Conservation (phyloP, 2,888 invertebrate species). For the Amphipoea lucens region DNA sequence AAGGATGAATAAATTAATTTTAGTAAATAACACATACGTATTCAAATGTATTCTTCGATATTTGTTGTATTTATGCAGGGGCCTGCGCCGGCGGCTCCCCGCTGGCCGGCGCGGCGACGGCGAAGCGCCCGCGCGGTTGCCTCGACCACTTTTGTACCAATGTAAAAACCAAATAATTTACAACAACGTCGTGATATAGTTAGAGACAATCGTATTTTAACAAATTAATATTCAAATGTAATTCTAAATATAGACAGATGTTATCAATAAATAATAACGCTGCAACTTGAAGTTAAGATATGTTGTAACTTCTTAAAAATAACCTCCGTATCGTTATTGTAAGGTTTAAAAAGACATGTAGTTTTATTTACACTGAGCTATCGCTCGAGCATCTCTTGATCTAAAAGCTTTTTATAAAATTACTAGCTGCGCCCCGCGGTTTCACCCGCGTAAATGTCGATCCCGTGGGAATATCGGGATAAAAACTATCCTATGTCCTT, state of each 20-base stretch:
- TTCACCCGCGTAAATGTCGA: too few species aligned
- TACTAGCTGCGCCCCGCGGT: too few species aligned
- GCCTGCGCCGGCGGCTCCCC: conserved; percentile 76
- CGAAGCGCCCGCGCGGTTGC: conserved; percentile 77
- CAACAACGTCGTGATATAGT: conserved; percentile 76
- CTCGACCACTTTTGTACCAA: conserved; percentile 81
- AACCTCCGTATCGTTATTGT: neutral
- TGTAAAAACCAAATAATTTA: conserved; percentile 86
- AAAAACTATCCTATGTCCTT: too few species aligned
- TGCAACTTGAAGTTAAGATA: neutral
- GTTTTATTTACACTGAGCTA: neutral
- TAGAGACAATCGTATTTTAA: conserved; percentile 76
- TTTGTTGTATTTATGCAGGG: conserved; percentile 84
- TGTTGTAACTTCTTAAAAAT: neutral
- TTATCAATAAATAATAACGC: neutral
- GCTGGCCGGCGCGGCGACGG: conserved; percentile 70
- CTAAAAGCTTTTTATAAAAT: neutral
- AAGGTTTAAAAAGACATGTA: neutral
- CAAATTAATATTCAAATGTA: conserved; percentile 75
- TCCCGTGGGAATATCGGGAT: too few species aligned
- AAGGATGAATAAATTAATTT: conserved; percentile 69
- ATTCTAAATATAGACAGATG: conserved; percentile 60
- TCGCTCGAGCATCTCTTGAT: neutral
- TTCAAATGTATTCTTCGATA: conserved; percentile 77
- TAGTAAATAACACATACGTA: conserved; percentile 73